These are phyloP conservation scores for Forbesichthys agassizii DNA, from an alignment of 2,113 vertebrate species.

Conservation along the genomic window DNA sequence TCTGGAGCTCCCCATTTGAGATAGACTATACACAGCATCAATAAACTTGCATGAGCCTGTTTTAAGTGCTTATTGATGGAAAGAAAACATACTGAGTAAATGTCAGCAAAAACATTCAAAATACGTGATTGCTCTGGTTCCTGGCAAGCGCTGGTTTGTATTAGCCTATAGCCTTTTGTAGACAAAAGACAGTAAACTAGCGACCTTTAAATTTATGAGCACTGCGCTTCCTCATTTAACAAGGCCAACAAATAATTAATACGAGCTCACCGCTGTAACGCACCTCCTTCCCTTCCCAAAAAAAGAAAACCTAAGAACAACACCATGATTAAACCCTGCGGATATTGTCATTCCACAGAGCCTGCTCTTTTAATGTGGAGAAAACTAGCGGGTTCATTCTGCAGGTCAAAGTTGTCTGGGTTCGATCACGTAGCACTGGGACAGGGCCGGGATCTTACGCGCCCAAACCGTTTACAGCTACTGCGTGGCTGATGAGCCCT, in stretches of 20 bases:
- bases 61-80: not conserved
- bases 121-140: no score
- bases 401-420: conserved; percentile 43
- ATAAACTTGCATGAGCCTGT: not conserved
- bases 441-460: conserved; percentile 37
- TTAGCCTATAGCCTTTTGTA: conserved; percentile 23
- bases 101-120: conserved; percentile 1
- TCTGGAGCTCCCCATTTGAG: not conserved
- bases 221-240: conserved; percentile 21
- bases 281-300: not conserved
- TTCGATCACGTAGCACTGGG: conserved; percentile 38
- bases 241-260: conserved; percentile 31
- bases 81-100: not conserved
- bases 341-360: conserved; percentile 10
- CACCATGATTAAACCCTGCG: conserved; percentile 15
- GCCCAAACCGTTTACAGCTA: conserved; percentile 65
- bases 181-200: not conserved
- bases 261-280: conserved; percentile 32
- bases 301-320: conserved; percentile 5
- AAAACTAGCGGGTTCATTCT: conserved; percentile 43
- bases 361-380: conserved; percentile 14
- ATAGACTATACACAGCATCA: not conserved
- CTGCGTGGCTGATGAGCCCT: conserved; percentile 55
- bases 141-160: conserved; percentile 27
- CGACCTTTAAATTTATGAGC: conserved; percentile 17